phyloP scores from a whole-genome alignment of 2,888 invertebrate species.

The Podotricha telesiphe region DNA sequence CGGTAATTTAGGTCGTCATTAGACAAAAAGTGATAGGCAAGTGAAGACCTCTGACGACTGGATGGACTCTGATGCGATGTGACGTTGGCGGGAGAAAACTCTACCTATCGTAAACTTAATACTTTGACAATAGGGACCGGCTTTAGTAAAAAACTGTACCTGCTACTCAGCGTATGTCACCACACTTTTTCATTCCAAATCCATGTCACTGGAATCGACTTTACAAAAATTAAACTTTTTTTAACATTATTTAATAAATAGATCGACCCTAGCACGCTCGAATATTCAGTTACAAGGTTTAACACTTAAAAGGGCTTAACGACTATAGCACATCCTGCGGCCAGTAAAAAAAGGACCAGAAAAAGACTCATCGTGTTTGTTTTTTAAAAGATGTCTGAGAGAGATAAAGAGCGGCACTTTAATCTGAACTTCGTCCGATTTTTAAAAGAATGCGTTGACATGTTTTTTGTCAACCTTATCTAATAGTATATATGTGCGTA shows the following conservation, averaged over 20 bases:
- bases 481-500: constrained; percentile 32
- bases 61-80: constrained; percentile 23
- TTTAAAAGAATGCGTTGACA: constrained; percentile 84
- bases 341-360: constrained; percentile 80
- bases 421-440: constrained; percentile 78
- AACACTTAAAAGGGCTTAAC: constrained; percentile 84
- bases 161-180: constrained; percentile 71
- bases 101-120: constrained; percentile 77
- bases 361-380: constrained; percentile 81
- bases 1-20: neutral
- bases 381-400: constrained; percentile 83
- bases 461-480: constrained; percentile 55
- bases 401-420: constrained; percentile 83
- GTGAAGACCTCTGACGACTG: constrained; percentile 7
- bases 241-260: constrained; percentile 81
- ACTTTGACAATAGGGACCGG: constrained; percentile 75
- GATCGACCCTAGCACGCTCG: constrained; percentile 80
- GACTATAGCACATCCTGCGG: constrained; percentile 84
- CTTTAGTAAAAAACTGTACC: constrained; percentile 68
- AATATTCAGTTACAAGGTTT: constrained; percentile 84
- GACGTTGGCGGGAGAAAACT: constrained; percentile 52
- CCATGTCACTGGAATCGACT: constrained; percentile 82
- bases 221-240: constrained; percentile 76
- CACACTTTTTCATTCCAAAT: constrained; percentile 79
- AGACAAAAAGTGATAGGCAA: neutral